Conservation (phyloP, 1,140 invertebrate genomes). For the Colletes gigas region DNA sequence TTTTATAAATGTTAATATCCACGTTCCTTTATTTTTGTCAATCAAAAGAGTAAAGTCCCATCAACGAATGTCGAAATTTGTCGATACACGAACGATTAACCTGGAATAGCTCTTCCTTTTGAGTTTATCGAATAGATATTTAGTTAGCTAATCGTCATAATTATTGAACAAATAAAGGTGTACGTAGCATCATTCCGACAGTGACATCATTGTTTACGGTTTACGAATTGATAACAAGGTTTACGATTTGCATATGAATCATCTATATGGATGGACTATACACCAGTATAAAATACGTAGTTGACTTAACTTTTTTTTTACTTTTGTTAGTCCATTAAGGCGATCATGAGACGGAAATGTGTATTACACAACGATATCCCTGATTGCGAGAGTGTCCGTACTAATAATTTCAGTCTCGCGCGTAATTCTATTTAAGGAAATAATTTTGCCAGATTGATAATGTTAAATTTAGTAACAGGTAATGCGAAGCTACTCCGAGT, state of each 20-base stretch:
- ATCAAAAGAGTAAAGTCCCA: too few species aligned
- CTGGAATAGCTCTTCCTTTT: not conserved
- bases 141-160: not conserved
- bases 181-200: not conserved
- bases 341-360: not conserved
- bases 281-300: too few species aligned
- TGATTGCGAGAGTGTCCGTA: not conserved
- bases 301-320: not conserved
- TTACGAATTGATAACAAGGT: conserved; percentile 21
- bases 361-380: not conserved
- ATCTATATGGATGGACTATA: not conserved
- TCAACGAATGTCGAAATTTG: too few species aligned
- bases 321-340: not conserved
- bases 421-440: not conserved
- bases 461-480: not conserved
- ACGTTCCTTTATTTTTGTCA: too few species aligned
- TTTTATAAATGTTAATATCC: too few species aligned
- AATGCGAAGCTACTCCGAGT: not conserved
- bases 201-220: conserved; percentile 35
- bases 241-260: conserved; percentile 32
- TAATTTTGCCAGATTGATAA: not conserved
- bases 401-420: not conserved
- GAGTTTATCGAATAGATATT: not conserved
- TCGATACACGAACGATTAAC: too few species aligned
- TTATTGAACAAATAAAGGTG: conserved; percentile 9